phyloP scores from a whole-genome alignment of 2,888 invertebrate species.

The Anarsia innoxiella region DNA sequence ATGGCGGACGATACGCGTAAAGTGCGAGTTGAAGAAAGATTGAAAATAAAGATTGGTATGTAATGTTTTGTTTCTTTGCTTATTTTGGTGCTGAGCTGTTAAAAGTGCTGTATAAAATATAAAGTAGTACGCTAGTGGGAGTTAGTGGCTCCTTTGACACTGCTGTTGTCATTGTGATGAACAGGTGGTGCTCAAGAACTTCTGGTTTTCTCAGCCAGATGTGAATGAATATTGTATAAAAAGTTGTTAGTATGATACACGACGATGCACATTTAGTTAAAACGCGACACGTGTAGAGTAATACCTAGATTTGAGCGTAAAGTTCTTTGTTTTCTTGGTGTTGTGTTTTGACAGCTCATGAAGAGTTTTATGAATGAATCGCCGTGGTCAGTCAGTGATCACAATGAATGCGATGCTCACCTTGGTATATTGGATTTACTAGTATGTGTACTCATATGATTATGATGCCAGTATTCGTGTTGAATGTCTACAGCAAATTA shows the following conservation, averaged over 20 bases:
- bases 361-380: slow-evolving; percentile 68
- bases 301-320: slow-evolving; percentile 20
- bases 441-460: neutral
- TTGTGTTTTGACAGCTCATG: slow-evolving; percentile 61
- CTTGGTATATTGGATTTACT: slow-evolving; percentile 52
- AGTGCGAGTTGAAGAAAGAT: slow-evolving; percentile 94
- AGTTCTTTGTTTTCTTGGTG: slow-evolving; percentile 57
- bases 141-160: slow-evolving; percentile 14
- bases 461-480: too few species aligned
- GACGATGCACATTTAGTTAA: slow-evolving; percentile 21
- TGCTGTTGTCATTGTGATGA: slow-evolving; percentile 62
- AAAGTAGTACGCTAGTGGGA: neutral
- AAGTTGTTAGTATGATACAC: slow-evolving; percentile 21
- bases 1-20: slow-evolving; percentile 93
- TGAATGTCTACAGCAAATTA: too few species aligned
- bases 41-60: slow-evolving; percentile 96
- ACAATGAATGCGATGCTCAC: slow-evolving; percentile 58
- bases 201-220: slow-evolving; percentile 34
- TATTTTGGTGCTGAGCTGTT: slow-evolving; percentile 11
- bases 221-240: slow-evolving; percentile 37
- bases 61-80: slow-evolving; percentile 39
- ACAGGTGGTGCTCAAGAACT: slow-evolving; percentile 63
- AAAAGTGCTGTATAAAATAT: neutral
- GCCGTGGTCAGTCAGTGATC: slow-evolving; percentile 30
- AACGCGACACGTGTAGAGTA: slow-evolving; percentile 20